A percentile compares a stretch with the other conserved stretches of the same genome.
Evolutionary conservation across 2,797 vertebrate genomes (phyloP).

Genomic region (Myotis planiceps): DNA sequence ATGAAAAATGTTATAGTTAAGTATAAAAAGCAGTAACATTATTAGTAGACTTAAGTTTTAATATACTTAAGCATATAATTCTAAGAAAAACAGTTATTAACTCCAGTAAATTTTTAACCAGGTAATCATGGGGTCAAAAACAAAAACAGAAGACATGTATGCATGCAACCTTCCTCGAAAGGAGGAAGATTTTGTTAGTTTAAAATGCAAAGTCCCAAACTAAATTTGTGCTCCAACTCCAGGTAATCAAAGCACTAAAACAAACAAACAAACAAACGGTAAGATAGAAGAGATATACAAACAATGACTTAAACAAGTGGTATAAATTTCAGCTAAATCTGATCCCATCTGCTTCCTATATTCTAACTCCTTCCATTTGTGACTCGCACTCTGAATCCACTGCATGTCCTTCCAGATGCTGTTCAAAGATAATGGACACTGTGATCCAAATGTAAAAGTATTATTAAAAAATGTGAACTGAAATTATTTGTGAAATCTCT

Average conservation of each 20-base stretch:
- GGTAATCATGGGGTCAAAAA: neutral
- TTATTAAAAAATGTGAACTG: neutral
- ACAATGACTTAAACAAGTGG: neutral
- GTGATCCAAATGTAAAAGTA: slow-evolving; percentile 21
- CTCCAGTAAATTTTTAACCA: slow-evolving; percentile 57
- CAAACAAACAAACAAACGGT: neutral
- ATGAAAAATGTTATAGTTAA: slow-evolving; percentile 41
- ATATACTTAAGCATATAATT: slow-evolving; percentile 48
- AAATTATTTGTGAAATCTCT: slow-evolving; percentile 30
- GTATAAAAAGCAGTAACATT: slow-evolving; percentile 22
- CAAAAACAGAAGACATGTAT: neutral
- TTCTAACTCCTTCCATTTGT: neutral
- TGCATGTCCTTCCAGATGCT: slow-evolving; percentile 32
- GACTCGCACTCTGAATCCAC: neutral
- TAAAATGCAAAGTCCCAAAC: slow-evolving; percentile 33
- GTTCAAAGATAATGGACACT: slow-evolving; percentile 25
- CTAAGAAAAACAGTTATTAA: slow-evolving; percentile 44
- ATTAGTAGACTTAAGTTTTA: slow-evolving; percentile 28
- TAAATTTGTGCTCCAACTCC: neutral
- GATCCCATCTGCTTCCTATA: slow-evolving; percentile 7
- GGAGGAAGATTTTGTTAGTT: neutral
- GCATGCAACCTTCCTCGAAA: neutral
- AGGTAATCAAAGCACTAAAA: neutral
- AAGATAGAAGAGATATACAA: neutral
- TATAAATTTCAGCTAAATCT: neutral